phyloP scores from a whole-genome alignment of 2,888 invertebrate species.

The Atethmia centrago region DNA sequence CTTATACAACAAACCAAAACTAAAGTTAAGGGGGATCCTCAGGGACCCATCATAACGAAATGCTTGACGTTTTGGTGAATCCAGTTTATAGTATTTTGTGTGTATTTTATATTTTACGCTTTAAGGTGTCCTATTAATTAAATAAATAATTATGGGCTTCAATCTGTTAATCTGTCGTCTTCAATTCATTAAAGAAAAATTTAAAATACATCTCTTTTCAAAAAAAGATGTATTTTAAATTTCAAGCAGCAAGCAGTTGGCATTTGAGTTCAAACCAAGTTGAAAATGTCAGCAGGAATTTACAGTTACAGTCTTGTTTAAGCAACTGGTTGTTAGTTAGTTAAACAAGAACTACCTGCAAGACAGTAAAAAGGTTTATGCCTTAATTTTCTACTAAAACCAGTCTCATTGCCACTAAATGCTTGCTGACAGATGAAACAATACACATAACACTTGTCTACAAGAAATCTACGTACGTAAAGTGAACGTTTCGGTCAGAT shows the following conservation, averaged over 20 bases:
- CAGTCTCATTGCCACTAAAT: neutral
- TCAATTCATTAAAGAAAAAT: no score
- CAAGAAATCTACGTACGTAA: slow-evolving; percentile 72
- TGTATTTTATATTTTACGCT: neutral
- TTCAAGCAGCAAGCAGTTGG: neutral
- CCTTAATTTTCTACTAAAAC: neutral
- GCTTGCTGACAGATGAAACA: slow-evolving; percentile 35
- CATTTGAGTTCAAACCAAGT: neutral
- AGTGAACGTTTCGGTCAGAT: slow-evolving; percentile 82
- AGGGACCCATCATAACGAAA: no score
- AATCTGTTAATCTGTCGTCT: no score
- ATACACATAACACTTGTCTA: slow-evolving; percentile 65
- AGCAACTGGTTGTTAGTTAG: neutral
- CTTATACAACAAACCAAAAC: no score
- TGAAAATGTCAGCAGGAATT: neutral
- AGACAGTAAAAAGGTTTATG: neutral
- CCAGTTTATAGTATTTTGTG: neutral
- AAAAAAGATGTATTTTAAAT: neutral
- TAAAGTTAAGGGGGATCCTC: no score
- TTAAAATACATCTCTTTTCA: no score
- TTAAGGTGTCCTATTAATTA: neutral
- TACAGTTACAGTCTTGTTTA: neutral
- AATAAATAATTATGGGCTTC: neutral
- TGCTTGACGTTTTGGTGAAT: neutral
- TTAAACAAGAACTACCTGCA: neutral